These are phyloP conservation scores for Heliconius eleuchia DNA, from an alignment of 1,140 invertebrate species.

Conservation along the genomic window DNA sequence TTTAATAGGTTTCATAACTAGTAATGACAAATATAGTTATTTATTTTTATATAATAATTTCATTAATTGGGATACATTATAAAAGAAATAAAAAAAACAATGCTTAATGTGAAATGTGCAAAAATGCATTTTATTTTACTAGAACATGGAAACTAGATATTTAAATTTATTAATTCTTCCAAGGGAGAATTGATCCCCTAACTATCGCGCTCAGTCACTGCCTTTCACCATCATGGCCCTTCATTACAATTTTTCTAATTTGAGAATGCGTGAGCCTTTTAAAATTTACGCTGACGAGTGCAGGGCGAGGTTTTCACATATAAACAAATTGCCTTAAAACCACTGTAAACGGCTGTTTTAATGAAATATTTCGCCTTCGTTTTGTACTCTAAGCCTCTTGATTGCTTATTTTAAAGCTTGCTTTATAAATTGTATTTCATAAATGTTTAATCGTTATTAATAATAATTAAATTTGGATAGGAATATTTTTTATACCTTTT, in stretches of 20 bases:
- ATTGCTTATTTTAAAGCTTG: not conserved
- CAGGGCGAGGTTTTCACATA: not conserved
- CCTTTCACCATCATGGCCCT: too few species aligned
- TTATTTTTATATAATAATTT: not conserved
- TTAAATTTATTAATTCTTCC: too few species aligned
- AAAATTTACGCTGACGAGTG: not conserved
- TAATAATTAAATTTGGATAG: not conserved
- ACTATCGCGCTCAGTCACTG: too few species aligned
- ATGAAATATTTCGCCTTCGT: not conserved
- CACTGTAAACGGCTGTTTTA: not conserved
- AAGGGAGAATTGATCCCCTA: too few species aligned
- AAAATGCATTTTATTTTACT: too few species aligned
- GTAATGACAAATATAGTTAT: not conserved
- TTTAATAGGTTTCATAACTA: not conserved
- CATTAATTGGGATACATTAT: not conserved
- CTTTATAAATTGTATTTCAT: not conserved
- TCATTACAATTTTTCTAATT: not conserved
- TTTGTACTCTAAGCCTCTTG: not conserved
- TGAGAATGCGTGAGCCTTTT: not conserved
- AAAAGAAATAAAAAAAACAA: not conserved
- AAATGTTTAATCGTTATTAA: not conserved
- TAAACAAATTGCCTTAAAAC: not conserved
- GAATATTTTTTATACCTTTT: too few species aligned
- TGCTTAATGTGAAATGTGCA: too few species aligned
- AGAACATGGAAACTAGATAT: too few species aligned